phyloP scores from a whole-genome alignment of 2,113 vertebrate genomes.

The Recurvirostra avosetta region DNA sequence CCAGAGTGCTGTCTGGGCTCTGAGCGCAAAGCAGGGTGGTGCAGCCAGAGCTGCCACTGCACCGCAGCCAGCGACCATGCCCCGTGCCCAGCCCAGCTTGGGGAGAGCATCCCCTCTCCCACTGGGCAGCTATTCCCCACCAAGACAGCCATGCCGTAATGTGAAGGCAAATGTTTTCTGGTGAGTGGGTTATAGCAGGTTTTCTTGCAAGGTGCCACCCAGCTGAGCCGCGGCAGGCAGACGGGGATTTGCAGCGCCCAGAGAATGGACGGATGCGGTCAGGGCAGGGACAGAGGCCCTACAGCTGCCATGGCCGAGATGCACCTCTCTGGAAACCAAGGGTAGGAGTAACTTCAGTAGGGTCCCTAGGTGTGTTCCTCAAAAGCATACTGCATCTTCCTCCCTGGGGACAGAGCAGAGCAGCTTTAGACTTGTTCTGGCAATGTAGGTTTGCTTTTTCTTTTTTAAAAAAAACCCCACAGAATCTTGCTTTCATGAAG shows the following conservation, averaged over 20 bases:
- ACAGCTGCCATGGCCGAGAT: not conserved
- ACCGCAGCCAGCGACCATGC: not conserved
- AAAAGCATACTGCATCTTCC: not conserved
- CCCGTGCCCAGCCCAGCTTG: fast-evolving
- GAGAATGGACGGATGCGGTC: not conserved
- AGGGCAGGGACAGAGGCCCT: not conserved
- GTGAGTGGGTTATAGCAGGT: not conserved
- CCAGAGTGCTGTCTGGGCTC: not conserved
- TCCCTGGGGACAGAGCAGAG: not conserved
- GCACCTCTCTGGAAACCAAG: not conserved
- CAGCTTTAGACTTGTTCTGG: not conserved
- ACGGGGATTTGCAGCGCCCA: not conserved
- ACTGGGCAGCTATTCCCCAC: not conserved
- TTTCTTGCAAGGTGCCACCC: not conserved
- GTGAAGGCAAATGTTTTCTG: not conserved
- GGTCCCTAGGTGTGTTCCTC: not conserved
- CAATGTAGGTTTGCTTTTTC: not conserved
- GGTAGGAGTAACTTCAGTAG: not conserved
- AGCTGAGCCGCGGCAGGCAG: fast-evolving
- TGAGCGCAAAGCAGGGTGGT: not conserved
- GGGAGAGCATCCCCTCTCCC: not conserved
- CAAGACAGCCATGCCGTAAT: not conserved
- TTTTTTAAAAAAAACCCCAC: not conserved
- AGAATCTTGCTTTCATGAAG: not conserved
- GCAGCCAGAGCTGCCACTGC: not conserved